Conservation (phyloP, 2,797 vertebrate genomes). For the Buphagus erythrorhynchus region DNA sequence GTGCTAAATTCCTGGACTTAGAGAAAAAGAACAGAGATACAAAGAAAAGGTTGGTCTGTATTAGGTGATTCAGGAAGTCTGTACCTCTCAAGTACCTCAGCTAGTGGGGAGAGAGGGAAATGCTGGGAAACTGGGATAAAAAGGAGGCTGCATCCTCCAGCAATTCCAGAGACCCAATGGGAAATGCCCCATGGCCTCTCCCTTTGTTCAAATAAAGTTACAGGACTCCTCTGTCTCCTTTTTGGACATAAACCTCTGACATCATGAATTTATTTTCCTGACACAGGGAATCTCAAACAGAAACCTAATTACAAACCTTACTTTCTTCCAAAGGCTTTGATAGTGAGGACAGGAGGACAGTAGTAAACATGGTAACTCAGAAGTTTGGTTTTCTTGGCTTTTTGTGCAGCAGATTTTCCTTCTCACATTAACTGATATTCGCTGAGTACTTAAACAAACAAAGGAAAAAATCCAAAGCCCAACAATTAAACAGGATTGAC, state of each 20-base stretch:
- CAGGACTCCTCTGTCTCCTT: not conserved
- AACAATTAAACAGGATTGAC: not conserved
- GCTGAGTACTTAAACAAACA: not conserved
- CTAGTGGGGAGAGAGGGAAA: not conserved
- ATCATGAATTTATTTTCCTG: not conserved
- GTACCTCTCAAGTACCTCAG: not conserved
- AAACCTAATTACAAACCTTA: not conserved
- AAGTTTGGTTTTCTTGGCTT: not conserved
- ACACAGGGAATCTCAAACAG: not conserved
- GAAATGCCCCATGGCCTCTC: not conserved
- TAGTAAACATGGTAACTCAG: not conserved
- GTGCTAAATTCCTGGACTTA: not conserved
- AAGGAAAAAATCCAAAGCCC: not conserved
- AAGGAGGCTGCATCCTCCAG: not conserved
- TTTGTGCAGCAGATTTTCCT: not conserved
- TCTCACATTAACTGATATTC: not conserved
- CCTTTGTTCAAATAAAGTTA: not conserved
- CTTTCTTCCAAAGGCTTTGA: not conserved
- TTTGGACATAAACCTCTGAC: not conserved
- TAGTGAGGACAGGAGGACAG: not conserved
- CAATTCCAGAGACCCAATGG: accelerated
- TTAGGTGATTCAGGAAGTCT: not conserved
- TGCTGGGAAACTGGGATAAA: not conserved
- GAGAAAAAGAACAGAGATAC: not conserved
- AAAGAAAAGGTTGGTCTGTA: not conserved